Percentiles rank a stretch among this genome's conserved stretches.
These are phyloP conservation scores for Nycticryphes semicollaris DNA, from an alignment of 2,113 vertebrate genomes.

Conservation along the genomic window DNA sequence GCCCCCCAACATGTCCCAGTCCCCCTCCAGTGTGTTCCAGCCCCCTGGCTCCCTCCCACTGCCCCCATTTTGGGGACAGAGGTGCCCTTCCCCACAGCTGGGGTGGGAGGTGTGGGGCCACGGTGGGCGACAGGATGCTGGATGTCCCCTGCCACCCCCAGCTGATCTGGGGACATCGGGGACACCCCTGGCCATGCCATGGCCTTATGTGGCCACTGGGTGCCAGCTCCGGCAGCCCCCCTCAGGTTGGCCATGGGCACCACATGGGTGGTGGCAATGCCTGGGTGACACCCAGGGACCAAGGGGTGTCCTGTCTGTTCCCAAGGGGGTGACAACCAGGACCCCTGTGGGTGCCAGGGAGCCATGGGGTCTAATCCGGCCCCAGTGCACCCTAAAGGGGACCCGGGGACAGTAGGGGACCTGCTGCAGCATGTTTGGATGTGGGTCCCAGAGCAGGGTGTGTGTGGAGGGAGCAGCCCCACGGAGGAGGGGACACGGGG, in stretches of 20 bases:
- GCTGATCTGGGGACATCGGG: not conserved
- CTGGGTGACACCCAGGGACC: not conserved
- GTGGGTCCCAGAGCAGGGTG: not conserved
- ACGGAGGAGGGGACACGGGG: too few species aligned
- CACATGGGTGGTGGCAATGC: not conserved
- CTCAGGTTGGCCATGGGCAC: not conserved
- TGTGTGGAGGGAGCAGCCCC: not conserved
- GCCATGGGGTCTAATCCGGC: not conserved
- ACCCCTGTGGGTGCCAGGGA: not conserved
- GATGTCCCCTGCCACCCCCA: not conserved
- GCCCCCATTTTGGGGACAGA: not conserved
- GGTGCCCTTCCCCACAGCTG: not conserved
- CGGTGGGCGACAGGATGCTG: rapidly evolving
- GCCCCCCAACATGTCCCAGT: not conserved
- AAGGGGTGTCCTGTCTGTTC: not conserved
- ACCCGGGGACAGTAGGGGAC: not conserved
- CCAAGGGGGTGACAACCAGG: too few species aligned
- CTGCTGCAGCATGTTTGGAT: rapidly evolving
- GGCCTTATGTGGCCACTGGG: not conserved
- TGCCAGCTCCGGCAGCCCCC: not conserved
- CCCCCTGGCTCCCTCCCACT: not conserved
- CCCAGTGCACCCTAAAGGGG: not conserved
- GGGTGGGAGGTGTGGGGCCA: too few species aligned
- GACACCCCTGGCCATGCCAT: not conserved
- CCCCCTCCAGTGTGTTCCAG: not conserved